These are phyloP conservation scores for Pampusana beccarii DNA, from an alignment of 2,113 vertebrate species.

Conservation along the genomic window DNA sequence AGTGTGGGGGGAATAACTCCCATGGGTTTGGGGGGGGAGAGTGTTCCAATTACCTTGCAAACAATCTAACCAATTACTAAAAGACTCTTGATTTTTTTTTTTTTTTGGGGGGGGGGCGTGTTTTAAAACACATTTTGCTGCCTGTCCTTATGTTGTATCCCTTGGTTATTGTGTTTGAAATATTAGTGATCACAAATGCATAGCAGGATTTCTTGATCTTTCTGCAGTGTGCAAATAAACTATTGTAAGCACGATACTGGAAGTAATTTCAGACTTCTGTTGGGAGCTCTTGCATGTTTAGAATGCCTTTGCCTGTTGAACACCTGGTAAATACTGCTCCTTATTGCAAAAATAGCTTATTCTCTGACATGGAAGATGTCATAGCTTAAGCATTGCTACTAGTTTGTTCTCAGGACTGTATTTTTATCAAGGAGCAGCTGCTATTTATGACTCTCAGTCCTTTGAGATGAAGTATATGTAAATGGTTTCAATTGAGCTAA, in stretches of 20 bases:
- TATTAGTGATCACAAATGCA: constrained; percentile 68
- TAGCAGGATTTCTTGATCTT: constrained; percentile 70
- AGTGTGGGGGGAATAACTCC: not conserved
- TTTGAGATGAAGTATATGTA: constrained; percentile 55
- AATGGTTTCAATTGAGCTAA: constrained; percentile 50
- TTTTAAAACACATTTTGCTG: constrained; percentile 62
- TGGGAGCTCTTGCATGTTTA: constrained; percentile 62
- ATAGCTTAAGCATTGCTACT: constrained; percentile 61
- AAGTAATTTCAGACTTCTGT: constrained; percentile 73
- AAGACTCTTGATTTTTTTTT: not conserved
- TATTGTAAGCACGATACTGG: constrained; percentile 75
- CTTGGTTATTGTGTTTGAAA: constrained; percentile 69
- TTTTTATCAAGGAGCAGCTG: constrained; percentile 63
- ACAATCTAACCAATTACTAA: constrained; percentile 38
- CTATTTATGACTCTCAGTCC: constrained; percentile 61
- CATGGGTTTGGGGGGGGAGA: not conserved
- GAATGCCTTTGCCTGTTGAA: constrained; percentile 56
- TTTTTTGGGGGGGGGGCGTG: not conserved
- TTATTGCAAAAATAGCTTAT: constrained; percentile 60
- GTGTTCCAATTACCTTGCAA: constrained; percentile 36
- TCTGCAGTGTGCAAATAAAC: constrained; percentile 74
- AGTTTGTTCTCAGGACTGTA: constrained; percentile 63
- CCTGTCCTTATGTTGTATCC: constrained; percentile 65
- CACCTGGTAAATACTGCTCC: constrained; percentile 58
- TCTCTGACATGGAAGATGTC: constrained; percentile 61